phyloP scores from a whole-genome alignment of 2,888 invertebrate species.

The Cryptops parisi region DNA sequence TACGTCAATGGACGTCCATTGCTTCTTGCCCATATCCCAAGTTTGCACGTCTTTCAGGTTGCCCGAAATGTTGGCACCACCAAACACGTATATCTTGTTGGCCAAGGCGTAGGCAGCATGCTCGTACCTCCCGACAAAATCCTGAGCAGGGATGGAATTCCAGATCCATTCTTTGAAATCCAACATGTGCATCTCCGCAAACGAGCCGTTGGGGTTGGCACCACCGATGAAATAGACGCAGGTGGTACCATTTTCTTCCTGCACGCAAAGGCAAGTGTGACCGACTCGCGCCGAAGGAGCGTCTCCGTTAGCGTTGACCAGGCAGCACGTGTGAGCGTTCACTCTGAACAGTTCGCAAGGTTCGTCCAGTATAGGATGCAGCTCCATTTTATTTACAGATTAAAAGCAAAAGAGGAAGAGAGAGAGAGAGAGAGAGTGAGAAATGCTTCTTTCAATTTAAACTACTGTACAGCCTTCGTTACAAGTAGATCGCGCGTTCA shows the following conservation, averaged over 20 bases:
- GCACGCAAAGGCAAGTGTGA: background rate
- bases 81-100: constrained; percentile 7
- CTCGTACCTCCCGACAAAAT: constrained; percentile 5
- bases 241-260: too few relatives aligned
- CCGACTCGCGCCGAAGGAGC: constrained; percentile 10
- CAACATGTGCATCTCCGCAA: constrained; percentile 1
- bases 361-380: background rate
- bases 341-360: background rate
- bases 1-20: background rate
- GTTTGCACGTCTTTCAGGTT: constrained; percentile 8
- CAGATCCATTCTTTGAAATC: constrained; percentile 7
- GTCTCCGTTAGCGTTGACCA: background rate
- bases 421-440: background rate
- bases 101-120: constrained; percentile 1
- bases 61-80: constrained; percentile 13
- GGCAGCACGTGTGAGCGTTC: constrained; percentile 1
- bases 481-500: background rate
- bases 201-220: constrained; percentile 7
- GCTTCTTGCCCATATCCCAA: background rate
- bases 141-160: background rate
- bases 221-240: constrained; percentile 10
- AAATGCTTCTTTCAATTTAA: background rate
- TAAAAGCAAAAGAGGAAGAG: background rate
- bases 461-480: background rate
- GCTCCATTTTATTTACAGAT: background rate